phyloP scores from a whole-genome alignment of 2,797 vertebrate genomes.

The Arrhamphus sclerolepis region DNA sequence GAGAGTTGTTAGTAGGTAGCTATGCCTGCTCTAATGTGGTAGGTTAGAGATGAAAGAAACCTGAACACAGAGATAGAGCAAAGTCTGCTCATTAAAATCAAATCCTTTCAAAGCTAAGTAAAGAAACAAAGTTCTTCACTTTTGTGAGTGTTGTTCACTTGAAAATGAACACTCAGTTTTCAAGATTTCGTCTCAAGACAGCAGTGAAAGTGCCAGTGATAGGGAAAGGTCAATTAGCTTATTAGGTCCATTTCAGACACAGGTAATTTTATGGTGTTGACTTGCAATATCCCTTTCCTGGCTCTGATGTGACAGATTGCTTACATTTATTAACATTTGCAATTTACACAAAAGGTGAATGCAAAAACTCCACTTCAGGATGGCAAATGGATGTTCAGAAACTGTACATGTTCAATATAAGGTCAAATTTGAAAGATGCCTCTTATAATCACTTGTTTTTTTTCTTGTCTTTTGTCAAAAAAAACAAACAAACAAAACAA shows the following conservation, averaged over 20 bases:
- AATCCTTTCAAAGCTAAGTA: conserved; percentile 52
- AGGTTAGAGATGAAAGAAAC: conserved; percentile 58
- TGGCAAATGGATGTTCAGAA: neutral
- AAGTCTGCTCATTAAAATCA: conserved; percentile 62
- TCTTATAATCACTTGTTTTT: too few relatives aligned
- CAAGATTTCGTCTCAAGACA: conserved; percentile 56
- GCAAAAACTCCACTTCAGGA: conserved; percentile 35
- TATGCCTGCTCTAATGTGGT: conserved; percentile 46
- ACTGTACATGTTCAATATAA: neutral
- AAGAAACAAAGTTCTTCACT: conserved; percentile 58
- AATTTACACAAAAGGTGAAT: conserved; percentile 49
- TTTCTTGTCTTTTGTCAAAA: neutral
- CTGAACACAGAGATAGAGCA: conserved; percentile 41
- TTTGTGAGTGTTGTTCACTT: conserved; percentile 8
- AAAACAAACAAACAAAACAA: too few relatives aligned
- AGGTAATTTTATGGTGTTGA: conserved; percentile 73
- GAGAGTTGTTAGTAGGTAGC: conserved; percentile 52
- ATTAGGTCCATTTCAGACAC: conserved; percentile 76
- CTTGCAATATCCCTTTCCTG: conserved; percentile 55
- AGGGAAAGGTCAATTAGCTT: conserved; percentile 83
- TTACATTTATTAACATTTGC: conserved; percentile 62
- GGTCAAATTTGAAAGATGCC: neutral
- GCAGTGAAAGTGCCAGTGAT: conserved; percentile 53
- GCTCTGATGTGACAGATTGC: conserved; percentile 45
- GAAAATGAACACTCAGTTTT: conserved; percentile 46